phyloP scores from a whole-genome alignment of 1,140 invertebrate species.

The Drosophila kikkawai region DNA sequence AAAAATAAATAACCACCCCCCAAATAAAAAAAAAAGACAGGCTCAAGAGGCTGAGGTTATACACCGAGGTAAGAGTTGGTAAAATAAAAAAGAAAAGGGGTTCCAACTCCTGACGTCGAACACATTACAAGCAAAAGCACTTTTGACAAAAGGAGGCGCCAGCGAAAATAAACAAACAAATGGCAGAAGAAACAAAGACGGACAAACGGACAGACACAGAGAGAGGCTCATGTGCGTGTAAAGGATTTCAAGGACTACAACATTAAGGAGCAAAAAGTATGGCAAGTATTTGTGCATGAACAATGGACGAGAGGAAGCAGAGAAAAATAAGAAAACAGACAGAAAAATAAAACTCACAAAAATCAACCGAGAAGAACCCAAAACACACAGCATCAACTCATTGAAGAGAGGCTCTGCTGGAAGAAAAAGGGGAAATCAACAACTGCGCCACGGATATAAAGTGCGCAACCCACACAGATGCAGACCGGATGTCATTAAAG shows the following conservation, averaged over 20 bases:
- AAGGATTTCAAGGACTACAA: constrained; percentile 80
- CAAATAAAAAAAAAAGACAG: constrained; percentile 1
- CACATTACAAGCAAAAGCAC: constrained; percentile 83
- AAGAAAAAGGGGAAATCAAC: constrained; percentile 12
- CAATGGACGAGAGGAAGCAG: constrained; percentile 44
- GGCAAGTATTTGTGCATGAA: constrained; percentile 76
- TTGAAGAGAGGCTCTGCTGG: constrained; percentile 39
- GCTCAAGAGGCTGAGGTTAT: constrained; percentile 29
- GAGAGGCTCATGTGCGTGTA: constrained; percentile 51
- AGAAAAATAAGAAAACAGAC: constrained; percentile 27
- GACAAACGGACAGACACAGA: constrained; percentile 39
- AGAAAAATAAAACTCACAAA: constrained; percentile 30
- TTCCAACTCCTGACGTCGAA: constrained; percentile 69
- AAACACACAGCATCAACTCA: constrained; percentile 46
- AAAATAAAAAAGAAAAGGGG: constrained; percentile 10
- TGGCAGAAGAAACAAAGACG: constrained; percentile 72
- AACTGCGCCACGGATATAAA: constrained; percentile 43
- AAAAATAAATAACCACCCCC: not conserved
- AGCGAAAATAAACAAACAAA: constrained; percentile 81
- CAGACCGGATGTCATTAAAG: constrained; percentile 74
- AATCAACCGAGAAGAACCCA: constrained; percentile 34
- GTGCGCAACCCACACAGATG: constrained; percentile 28
- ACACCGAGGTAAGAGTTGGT: constrained; percentile 3
- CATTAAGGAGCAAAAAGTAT: constrained; percentile 62
- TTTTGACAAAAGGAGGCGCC: constrained; percentile 81